Conservation (phyloP, 2,113 vertebrate genomes). For the Coracopsis vasa region DNA sequence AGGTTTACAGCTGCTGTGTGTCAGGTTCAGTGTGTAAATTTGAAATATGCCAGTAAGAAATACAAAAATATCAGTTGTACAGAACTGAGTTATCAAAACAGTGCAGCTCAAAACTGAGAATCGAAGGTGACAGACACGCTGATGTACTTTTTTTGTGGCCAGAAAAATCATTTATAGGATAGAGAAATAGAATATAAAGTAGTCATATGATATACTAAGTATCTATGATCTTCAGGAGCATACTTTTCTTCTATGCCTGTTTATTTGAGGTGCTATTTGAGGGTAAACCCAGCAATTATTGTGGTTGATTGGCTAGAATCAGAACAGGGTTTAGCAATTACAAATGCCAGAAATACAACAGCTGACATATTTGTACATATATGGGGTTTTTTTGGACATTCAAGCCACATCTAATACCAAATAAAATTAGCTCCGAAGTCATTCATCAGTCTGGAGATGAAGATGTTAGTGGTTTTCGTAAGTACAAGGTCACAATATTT, state of each 20-base stretch:
- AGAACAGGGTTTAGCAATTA: neutral
- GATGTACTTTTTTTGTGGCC: neutral
- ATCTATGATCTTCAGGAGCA: neutral
- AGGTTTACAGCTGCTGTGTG: neutral
- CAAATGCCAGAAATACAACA: neutral
- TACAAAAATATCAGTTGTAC: neutral
- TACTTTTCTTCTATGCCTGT: neutral
- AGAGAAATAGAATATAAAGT: neutral
- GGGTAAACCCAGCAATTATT: neutral
- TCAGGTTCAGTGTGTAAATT: neutral
- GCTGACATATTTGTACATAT: neutral
- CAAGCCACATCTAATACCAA: neutral
- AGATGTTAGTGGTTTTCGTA: neutral
- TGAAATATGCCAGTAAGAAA: neutral
- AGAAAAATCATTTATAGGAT: neutral
- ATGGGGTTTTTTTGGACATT: neutral
- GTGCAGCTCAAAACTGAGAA: neutral
- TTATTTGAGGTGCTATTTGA: neutral
- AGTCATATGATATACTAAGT: neutral
- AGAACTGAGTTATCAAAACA: neutral
- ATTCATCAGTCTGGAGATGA: neutral
- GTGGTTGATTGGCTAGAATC: neutral
- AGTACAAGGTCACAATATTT: neutral
- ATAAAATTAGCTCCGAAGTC: neutral
- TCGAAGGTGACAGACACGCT: neutral